Evolutionary conservation across 2,113 vertebrate genomes (phyloP).

Genomic region (Ia io): DNA sequence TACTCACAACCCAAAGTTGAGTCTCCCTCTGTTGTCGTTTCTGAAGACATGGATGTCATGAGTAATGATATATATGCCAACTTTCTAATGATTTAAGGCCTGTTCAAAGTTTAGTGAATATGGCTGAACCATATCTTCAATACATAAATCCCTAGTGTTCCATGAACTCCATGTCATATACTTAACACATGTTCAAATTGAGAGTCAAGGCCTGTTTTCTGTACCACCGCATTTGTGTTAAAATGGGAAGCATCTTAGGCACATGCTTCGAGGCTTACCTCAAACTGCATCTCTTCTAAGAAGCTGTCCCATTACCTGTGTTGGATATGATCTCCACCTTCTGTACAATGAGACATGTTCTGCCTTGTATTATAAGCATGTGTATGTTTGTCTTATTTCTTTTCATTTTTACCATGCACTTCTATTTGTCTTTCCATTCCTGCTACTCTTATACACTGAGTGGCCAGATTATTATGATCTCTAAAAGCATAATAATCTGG

Average conservation of each 20-base stretch:
- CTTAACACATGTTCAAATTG: not conserved
- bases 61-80: not conserved
- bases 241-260: not conserved
- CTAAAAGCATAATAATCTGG: too few relatives aligned
- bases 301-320: not conserved
- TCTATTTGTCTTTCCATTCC: not conserved
- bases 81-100: not conserved
- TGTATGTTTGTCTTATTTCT: not conserved
- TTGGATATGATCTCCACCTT: not conserved
- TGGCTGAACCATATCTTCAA: not conserved
- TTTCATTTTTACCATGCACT: not conserved
- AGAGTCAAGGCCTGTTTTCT: not conserved
- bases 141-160: not conserved
- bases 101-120: not conserved
- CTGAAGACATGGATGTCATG: not conserved
- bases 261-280: not conserved
- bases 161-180: not conserved
- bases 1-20: not conserved
- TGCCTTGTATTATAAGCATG: not conserved
- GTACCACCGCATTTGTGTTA: not conserved
- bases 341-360: not conserved
- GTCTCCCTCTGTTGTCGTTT: not conserved
- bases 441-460: not conserved
- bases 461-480: too few relatives aligned
- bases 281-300: not conserved